Evolutionary conservation across 2,113 vertebrate species (phyloP), one percentile per base, ranked within the genome.

Genomic region (Brachyistius frenatus): DNA sequence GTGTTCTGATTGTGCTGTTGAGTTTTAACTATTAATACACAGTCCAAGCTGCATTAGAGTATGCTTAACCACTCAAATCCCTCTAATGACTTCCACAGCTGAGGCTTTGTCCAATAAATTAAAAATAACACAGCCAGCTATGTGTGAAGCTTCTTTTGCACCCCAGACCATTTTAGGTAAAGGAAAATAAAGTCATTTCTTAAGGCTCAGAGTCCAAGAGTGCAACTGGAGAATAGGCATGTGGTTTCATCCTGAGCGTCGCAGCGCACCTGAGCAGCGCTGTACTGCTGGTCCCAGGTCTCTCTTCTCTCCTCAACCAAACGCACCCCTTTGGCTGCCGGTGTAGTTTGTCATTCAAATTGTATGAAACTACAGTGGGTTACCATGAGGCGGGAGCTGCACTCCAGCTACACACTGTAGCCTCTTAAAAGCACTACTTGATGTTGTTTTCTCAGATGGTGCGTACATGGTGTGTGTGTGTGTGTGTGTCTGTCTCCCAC

Each of bases 21-120:
- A 81, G 60, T 79, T 93, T 88, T 83, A 91, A 89, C 78, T 86
- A 90, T 91, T 86, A 91, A 93, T 90, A 85, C 81, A 32, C 31
- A 66, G 76, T 78, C 66, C 8, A 31, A 61, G 61, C 76, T 81
- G 66, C 73, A 87, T 87, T 86, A 80, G 68, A 82, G 71, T 73
- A 67, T 4, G 56, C 71, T 72, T 86, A 78, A 88, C 76, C 63
- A 8, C 61, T 53, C 23, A 32, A 61, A 81, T 77, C 80, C 79
- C 85, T 90, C 85, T 56, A 55, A 75, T 83, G 86, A 78, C 85
- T 86, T 74, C 74, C 80, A 80, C 70, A 73, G 82, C 78, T 70
- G 73, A 76, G 84, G 84, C 77, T 91, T 88, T 89, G 81, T 90
- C 88, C 80, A 79, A 88, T 93, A 90, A 91, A 94, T 93, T 90